Base-by-base conservation (phyloP, 2,888 invertebrate genomes). In the Rapana venosa region DNA sequence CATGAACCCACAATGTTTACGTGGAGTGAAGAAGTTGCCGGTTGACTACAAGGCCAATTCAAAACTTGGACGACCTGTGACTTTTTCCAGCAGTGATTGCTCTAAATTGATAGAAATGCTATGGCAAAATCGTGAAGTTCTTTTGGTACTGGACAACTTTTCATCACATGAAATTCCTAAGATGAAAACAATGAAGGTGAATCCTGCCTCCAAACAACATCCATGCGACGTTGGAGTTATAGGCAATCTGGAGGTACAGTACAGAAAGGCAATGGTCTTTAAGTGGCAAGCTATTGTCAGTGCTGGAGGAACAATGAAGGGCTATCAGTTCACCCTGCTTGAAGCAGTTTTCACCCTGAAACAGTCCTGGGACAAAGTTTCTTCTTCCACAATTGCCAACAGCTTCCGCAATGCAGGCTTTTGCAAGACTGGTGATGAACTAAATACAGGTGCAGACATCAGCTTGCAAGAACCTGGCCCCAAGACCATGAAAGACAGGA, bases 1-100 rank as follows among this genome's bases (percentile, higher is more conserved):
- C 74, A 84, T 87, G 56, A 89, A 86, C 70, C 90, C 91, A 83
- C 84, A 88, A 26, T 91, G 91, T 85, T 91, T 89, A 70, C 86
- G 88, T 47, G 77, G 84, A 22, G 74, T 91, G 30, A 74, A 32
- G 26, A 77, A 56, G 30, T 66, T 90, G 36, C 89, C 88, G 35
- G 90, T 88, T 1, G 35, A 85, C 35, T 90, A 88, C 32, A 13
- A 20, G 13, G 88, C 90, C 36, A 90, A 90, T 88, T 87, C 84
- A 81, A 87, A 66, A 79, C 87, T 1, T 87, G 90, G 90, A 90
- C 88, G 90, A 90, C 86, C n/a, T 11, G n/a, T 36, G 35, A 22
- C 22, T 47, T 87, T 35, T 87, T 87, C 58, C 26, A 22, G 20
- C 61, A 88, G 22, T 88, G 88, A 79, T n/a, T 88, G 32, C 79